Evolutionary conservation across 2,888 invertebrate species (phyloP).

Genomic region (Campaea margaritaria): DNA sequence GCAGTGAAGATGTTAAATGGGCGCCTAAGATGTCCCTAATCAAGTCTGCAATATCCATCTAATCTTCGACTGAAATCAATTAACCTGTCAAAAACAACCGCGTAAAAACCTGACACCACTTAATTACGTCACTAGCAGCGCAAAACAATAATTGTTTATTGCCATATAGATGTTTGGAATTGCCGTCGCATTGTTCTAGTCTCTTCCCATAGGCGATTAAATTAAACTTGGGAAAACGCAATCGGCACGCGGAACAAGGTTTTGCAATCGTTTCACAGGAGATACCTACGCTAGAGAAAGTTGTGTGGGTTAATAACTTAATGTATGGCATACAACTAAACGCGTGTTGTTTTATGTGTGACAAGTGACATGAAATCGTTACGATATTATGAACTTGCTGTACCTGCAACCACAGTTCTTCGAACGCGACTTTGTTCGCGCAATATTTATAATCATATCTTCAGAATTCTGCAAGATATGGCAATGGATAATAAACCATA

Average conservation of each 20-base stretch:
- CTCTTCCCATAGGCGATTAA: conserved; percentile 32
- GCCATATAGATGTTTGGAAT: conserved; percentile 33
- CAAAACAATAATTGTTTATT: conserved; percentile 35
- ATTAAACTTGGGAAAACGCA: conserved; percentile 18
- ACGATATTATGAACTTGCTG: too few species aligned
- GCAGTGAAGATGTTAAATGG: background rate
- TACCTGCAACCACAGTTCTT: too few species aligned
- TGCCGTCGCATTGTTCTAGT: conserved; percentile 32
- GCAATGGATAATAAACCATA: too few species aligned
- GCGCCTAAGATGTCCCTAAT: too few species aligned
- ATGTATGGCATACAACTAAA: too few species aligned
- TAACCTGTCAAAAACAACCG: background rate
- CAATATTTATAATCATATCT: too few species aligned
- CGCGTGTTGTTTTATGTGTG: too few species aligned
- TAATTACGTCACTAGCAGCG: conserved; percentile 24
- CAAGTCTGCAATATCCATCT: too few species aligned
- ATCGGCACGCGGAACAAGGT: conserved; percentile 36
- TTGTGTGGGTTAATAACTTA: conserved; percentile 6
- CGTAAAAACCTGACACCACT: conserved; percentile 15
- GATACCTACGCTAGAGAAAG: conserved; percentile 40
- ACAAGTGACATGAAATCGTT: too few species aligned
- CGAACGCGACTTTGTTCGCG: too few species aligned
- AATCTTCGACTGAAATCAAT: background rate
- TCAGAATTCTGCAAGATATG: too few species aligned
- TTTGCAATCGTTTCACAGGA: conserved; percentile 33